Evolutionary conservation across 2,888 invertebrate genomes (phyloP).

Genomic region (Lasioglossum oenotherae): DNA sequence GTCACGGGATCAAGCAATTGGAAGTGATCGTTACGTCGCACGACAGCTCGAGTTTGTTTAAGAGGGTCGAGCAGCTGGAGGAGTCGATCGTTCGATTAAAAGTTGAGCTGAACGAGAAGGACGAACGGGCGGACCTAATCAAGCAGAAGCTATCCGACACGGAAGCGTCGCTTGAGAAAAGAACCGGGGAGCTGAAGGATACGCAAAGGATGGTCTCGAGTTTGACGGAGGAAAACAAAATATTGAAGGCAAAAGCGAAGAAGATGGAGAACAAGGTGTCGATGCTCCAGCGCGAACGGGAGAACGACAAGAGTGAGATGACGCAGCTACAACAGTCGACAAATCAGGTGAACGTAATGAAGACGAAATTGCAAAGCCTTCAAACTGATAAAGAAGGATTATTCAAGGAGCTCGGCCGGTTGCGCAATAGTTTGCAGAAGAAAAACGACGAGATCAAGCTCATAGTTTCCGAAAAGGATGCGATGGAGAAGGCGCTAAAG

Average conservation of each 20-base stretch:
- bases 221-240: slow-evolving; percentile 43
- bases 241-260: slow-evolving; percentile 34
- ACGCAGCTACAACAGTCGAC: slow-evolving; percentile 53
- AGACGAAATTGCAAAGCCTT: slow-evolving; percentile 41
- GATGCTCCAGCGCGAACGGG: slow-evolving; percentile 48
- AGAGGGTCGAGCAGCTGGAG: slow-evolving; percentile 67
- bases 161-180: slow-evolving; percentile 45
- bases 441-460: slow-evolving; percentile 58
- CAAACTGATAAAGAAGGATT: slow-evolving; percentile 52
- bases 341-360: slow-evolving; percentile 46
- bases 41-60: slow-evolving; percentile 52
- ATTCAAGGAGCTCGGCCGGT: slow-evolving; percentile 52
- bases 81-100: slow-evolving; percentile 50
- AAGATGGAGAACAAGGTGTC: slow-evolving; percentile 41
- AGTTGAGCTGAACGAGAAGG: slow-evolving; percentile 41
- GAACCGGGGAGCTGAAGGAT: slow-evolving; percentile 46
- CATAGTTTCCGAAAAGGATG: slow-evolving; percentile 48
- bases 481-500: slow-evolving; percentile 17
- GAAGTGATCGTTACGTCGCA: slow-evolving; percentile 56
- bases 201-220: slow-evolving; percentile 28
- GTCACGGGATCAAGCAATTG: slow-evolving; percentile 62
- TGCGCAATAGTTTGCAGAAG: slow-evolving; percentile 47
- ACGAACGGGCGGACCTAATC: slow-evolving; percentile 49
- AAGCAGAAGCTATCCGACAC: slow-evolving; percentile 45
- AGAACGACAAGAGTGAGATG: slow-evolving; percentile 29